phyloP scores from a whole-genome alignment of 2,888 invertebrate species.

The Noctua pronuba region DNA sequence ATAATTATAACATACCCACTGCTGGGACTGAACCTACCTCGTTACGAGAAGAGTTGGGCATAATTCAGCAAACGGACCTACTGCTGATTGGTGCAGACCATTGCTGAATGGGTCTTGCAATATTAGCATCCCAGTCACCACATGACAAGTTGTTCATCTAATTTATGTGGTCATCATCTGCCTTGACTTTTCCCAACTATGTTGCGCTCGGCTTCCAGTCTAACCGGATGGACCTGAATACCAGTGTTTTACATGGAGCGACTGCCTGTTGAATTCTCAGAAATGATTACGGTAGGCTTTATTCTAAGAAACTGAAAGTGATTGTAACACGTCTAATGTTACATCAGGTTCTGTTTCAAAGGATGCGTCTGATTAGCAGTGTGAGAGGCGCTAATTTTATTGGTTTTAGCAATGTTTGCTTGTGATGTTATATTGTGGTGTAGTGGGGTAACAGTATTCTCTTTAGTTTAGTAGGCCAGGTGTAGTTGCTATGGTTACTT shows the following conservation, averaged over 20 bases:
- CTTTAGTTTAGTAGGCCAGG: neutral
- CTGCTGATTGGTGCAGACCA: too few species aligned
- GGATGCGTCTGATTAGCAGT: conserved; percentile 44
- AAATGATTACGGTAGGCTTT: neutral
- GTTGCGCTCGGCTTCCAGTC: neutral
- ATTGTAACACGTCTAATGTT: conserved; percentile 22
- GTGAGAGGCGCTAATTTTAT: conserved; percentile 47
- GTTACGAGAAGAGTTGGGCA: too few species aligned
- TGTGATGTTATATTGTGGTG: conserved; percentile 4
- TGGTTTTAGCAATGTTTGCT: conserved; percentile 23
- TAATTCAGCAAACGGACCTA: too few species aligned
- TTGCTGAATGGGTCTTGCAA: too few species aligned
- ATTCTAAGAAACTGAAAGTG: conserved; percentile 30
- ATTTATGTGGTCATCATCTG: too few species aligned
- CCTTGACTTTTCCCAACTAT: neutral
- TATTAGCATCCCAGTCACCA: too few species aligned
- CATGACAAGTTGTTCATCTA: too few species aligned
- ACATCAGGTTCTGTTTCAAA: conserved; percentile 31
- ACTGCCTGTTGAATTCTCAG: neutral
- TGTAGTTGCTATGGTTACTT: neutral
- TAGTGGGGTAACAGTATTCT: neutral
- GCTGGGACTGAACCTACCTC: too few species aligned
- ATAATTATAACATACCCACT: too few species aligned
- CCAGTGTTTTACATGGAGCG: neutral
- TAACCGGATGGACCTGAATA: neutral